Conservation (phyloP, 2,888 invertebrate species). For the Idaea aversata region DNA sequence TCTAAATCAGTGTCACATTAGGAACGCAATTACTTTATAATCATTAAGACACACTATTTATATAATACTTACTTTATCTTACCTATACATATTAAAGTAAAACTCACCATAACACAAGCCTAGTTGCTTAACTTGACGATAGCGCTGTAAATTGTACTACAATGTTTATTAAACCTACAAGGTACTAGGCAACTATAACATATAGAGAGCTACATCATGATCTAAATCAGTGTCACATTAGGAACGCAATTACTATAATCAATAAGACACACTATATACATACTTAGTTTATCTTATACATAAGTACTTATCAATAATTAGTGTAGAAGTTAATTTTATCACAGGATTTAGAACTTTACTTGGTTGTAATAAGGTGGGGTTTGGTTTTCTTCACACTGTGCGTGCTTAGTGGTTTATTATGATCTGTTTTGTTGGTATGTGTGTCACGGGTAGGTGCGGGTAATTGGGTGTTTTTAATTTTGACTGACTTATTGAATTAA, state of each 20-base stretch:
- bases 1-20: too few relatives aligned
- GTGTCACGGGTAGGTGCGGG: constrained; percentile 30
- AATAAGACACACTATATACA: constrained; percentile 11
- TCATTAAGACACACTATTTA: too few relatives aligned
- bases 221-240: constrained; percentile 19
- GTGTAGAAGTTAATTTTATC: constrained; percentile 1
- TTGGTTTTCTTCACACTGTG: constrained; percentile 25
- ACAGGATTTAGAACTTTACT: neutral
- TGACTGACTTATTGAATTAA: constrained; percentile 10
- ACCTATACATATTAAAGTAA: too few relatives aligned
- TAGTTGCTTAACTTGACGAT: too few relatives aligned
- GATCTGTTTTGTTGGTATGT: constrained; percentile 47
- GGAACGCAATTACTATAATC: constrained; percentile 19
- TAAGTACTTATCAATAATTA: neutral
- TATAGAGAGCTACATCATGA: neutral
- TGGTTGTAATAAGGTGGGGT: neutral
- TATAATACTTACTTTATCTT: too few relatives aligned
- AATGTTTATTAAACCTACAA: too few relatives aligned
- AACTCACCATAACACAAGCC: too few relatives aligned
- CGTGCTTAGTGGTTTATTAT: constrained; percentile 54
- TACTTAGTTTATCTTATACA: constrained; percentile 6
- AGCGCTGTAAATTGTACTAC: too few relatives aligned
- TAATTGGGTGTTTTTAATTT: constrained; percentile 26
- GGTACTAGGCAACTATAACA: too few relatives aligned
- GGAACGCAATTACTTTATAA: too few relatives aligned